These are phyloP conservation scores for Lochmaea crataegi DNA, from an alignment of 2,888 invertebrate genomes.

Conservation along the genomic window DNA sequence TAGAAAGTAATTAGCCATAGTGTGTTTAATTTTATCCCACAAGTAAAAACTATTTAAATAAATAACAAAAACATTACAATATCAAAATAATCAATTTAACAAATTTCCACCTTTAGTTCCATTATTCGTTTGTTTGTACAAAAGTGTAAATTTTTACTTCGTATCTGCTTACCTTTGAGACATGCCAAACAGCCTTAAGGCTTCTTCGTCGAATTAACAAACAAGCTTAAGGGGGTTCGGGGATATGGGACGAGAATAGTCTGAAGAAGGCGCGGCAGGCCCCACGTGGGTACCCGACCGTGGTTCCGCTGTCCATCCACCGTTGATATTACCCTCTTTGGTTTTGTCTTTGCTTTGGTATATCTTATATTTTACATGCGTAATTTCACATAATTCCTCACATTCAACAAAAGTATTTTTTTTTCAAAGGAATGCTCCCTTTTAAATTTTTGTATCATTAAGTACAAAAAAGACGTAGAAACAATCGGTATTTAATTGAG, in stretches of 20 bases:
- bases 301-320: slow-evolving; percentile 43
- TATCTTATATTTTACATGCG: slow-evolving; percentile 6
- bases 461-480: no score
- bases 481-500: no score
- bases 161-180: not conserved
- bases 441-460: no score
- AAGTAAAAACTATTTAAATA: no score
- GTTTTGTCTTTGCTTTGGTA: slow-evolving; percentile 11
- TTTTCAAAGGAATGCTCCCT: not conserved
- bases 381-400: slow-evolving; percentile 16
- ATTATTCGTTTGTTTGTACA: no score
- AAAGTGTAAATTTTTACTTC: not conserved
- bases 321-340: slow-evolving; percentile 14
- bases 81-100: no score
- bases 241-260: no score
- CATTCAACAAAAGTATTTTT: not conserved
- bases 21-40: no score
- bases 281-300: slow-evolving; percentile 43
- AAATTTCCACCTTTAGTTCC: no score
- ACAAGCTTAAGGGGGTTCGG: slow-evolving; percentile 28
- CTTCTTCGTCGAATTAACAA: slow-evolving; percentile 33
- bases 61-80: no score
- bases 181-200: slow-evolving; percentile 15
- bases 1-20: no score
- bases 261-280: slow-evolving; percentile 42